A percentile compares a stretch with the other conserved stretches of the same genome.
phyloP scores from a whole-genome alignment of 1,140 invertebrate genomes.

The Eubasilissa regina region DNA sequence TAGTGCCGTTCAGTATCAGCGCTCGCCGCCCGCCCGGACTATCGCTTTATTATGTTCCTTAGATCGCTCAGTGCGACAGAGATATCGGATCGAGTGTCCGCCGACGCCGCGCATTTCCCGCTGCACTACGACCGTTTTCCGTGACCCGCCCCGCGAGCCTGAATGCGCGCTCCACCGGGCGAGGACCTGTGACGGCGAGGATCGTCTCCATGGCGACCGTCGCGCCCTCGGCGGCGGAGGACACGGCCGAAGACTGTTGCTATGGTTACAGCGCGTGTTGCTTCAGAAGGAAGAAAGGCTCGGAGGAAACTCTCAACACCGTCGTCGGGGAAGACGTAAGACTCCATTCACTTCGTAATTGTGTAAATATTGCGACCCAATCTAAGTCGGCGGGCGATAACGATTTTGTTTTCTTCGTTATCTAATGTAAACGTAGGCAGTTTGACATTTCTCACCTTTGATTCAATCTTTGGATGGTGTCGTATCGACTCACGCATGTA shows the following conservation, averaged over 20 bases:
- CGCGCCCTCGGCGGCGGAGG: conserved; percentile 6
- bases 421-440: no score
- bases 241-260: conserved; percentile 32
- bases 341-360: no score
- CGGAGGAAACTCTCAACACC: not conserved
- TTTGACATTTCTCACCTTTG: no score
- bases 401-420: no score
- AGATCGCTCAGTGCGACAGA: not conserved
- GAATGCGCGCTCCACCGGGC: no score
- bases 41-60: not conserved
- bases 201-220: conserved; percentile 1
- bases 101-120: not conserved
- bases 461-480: no score
- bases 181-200: no score
- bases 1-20: no score
- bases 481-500: no score
- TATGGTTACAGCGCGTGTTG: conserved; percentile 50
- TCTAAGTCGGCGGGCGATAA: not conserved
- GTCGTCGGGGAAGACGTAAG: conserved; percentile 9
- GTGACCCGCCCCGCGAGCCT: not conserved
- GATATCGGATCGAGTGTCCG: not conserved
- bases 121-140: not conserved
- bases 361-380: no score
- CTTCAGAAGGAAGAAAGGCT: conserved; percentile 34
- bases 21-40: no score